These are phyloP conservation scores for Cydia amplana DNA, from an alignment of 1,140 invertebrate species.

Conservation along the genomic window DNA sequence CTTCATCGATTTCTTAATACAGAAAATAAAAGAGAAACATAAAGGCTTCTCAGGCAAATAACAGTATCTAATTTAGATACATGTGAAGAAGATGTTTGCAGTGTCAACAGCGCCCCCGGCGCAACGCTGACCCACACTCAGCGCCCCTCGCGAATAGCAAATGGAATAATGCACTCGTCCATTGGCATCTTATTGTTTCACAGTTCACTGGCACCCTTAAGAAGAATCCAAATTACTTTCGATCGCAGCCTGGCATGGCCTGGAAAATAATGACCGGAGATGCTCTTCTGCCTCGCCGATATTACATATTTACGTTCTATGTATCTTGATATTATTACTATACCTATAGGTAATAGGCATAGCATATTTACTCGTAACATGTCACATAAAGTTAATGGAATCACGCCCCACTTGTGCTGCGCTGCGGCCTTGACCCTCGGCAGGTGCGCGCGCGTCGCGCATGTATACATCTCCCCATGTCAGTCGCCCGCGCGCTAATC, in stretches of 20 bases:
- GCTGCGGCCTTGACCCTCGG: slow-evolving; percentile 15
- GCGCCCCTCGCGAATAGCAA: slow-evolving; percentile 17
- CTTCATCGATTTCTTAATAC: background rate
- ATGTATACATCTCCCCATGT: slow-evolving; percentile 56
- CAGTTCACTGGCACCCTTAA: background rate
- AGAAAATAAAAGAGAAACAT: background rate
- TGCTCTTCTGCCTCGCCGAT: no score
- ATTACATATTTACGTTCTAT: background rate
- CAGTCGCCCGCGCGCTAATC: slow-evolving; percentile 46
- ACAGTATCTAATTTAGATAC: slow-evolving; percentile 5
- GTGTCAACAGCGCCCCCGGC: slow-evolving; percentile 14
- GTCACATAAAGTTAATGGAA: background rate
- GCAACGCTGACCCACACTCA: background rate
- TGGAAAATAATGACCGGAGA: background rate
- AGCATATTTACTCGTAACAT: background rate
- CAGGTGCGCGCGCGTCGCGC: slow-evolving; percentile 49
- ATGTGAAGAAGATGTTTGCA: slow-evolving; percentile 5
- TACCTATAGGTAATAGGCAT: no score
- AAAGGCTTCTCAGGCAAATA: background rate
- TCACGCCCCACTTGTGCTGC: background rate
- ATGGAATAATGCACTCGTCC: slow-evolving; percentile 20
- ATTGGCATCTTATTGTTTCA: slow-evolving; percentile 17
- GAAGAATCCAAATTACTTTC: background rate
- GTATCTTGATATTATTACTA: background rate
- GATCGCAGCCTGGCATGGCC: background rate